A percentile compares a stretch with the other conserved stretches of the same genome.
Conservation (phyloP, 2,113 vertebrate species). For the Chaetops frenatus region DNA sequence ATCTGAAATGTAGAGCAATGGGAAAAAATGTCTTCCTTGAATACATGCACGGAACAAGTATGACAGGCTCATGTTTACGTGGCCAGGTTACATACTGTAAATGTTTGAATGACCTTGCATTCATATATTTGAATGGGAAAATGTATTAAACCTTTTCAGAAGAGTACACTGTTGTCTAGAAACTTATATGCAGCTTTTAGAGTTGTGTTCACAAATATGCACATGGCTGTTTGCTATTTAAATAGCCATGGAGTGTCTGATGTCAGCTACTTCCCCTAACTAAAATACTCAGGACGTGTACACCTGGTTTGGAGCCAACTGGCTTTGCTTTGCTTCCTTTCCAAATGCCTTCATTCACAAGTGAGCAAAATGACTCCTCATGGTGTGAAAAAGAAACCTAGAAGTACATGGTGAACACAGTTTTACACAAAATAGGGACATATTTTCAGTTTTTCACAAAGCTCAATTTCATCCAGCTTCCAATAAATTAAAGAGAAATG, state of each 20-base stretch:
- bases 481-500: not conserved
- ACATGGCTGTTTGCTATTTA: conserved; percentile 25
- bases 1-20: not conserved
- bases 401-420: not conserved
- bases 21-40: not conserved
- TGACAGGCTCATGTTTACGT: not conserved
- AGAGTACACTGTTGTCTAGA: not conserved
- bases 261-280: conserved; percentile 67
- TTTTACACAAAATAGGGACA: not conserved
- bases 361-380: not conserved
- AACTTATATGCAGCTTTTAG: not conserved
- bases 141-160: not conserved
- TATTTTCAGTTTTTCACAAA: not conserved
- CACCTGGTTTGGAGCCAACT: conserved; percentile 57
- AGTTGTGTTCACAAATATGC: not conserved
- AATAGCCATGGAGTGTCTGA: conserved; percentile 46
- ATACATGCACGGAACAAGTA: not conserved
- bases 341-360: conserved; percentile 64
- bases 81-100: not conserved
- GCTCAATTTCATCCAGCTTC: not conserved
- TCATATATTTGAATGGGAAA: not conserved
- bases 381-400: not conserved
- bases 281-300: conserved; percentile 48
- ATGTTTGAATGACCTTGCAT: not conserved
- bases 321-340: conserved; percentile 56